Conservation (phyloP, 1,140 invertebrate species). For the Psilanteris sp. region DNA sequence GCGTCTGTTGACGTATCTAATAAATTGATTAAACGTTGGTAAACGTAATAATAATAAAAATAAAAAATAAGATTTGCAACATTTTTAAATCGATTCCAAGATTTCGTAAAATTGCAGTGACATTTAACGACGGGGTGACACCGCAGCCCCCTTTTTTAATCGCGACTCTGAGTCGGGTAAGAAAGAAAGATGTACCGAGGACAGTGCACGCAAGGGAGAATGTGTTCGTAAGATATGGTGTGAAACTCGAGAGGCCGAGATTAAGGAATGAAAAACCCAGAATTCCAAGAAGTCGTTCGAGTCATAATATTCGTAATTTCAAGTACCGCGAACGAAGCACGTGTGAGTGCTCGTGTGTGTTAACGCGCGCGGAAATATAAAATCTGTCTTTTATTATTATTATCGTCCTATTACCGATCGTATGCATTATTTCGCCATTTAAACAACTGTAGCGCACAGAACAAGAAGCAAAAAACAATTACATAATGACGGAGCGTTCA, state of each 20-base stretch:
- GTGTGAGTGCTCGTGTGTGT: conserved; percentile 38
- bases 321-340: conserved; percentile 45
- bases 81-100: conserved; percentile 17
- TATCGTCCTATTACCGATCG: conserved; percentile 63
- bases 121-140: conserved; percentile 25
- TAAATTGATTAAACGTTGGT: too few relatives aligned
- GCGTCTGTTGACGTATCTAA: too few relatives aligned
- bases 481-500: conserved; percentile 47
- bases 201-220: conserved; percentile 67
- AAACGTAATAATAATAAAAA: too few relatives aligned
- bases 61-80: conserved; percentile 11
- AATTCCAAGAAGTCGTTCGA: conserved; percentile 78
- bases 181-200: conserved; percentile 57
- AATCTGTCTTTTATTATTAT: conserved; percentile 65
- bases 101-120: conserved; percentile 41
- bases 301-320: conserved; percentile 69
- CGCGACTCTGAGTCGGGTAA: conserved; percentile 36
- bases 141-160: conserved; percentile 38
- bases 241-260: conserved; percentile 78
- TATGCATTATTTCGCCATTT: conserved; percentile 57
- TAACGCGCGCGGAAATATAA: conserved; percentile 61
- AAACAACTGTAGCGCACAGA: conserved; percentile 35
- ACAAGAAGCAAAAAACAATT: conserved; percentile 53
- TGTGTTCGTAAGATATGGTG: conserved; percentile 78
- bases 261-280: conserved; percentile 80